Evolutionary conservation across 1,140 invertebrate genomes (phyloP).

Genomic region (Sitophilus oryzae): DNA sequence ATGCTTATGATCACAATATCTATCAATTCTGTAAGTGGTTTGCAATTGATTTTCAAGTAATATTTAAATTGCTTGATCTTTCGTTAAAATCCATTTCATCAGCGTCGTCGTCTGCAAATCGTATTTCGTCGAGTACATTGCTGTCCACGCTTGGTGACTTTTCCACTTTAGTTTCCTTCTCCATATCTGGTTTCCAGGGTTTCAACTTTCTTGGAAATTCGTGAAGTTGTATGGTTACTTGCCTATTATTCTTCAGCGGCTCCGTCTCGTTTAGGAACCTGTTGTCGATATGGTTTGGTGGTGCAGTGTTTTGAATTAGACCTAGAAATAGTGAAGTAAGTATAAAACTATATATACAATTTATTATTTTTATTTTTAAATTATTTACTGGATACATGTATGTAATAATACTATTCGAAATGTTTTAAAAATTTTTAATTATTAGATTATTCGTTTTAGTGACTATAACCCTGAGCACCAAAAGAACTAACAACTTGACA

Average conservation of each 20-base stretch:
- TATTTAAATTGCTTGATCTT: constrained; percentile 33
- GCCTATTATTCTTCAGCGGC: constrained; percentile 22
- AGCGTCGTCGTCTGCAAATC: constrained; percentile 49
- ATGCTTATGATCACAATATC: too few relatives aligned
- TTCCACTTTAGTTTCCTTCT: constrained; percentile 49
- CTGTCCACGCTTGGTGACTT: constrained; percentile 43
- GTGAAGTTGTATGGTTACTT: constrained; percentile 34
- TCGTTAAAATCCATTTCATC: constrained; percentile 28
- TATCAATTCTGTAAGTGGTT: too few relatives aligned
- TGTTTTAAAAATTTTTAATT: too few relatives aligned
- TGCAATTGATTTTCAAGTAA: constrained; percentile 40
- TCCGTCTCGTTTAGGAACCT: constrained; percentile 19
- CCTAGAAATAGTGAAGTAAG: neutral
- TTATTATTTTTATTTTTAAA: too few relatives aligned
- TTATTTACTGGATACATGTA: too few relatives aligned
- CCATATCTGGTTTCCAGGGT: constrained; percentile 30
- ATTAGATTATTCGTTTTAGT: too few relatives aligned
- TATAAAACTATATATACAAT: too few relatives aligned
- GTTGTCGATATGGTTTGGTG: constrained; percentile 19
- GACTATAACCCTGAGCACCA: too few relatives aligned
- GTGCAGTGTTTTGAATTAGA: neutral
- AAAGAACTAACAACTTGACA: too few relatives aligned
- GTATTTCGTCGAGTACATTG: constrained; percentile 47
- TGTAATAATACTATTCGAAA: too few relatives aligned
- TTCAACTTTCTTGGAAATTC: constrained; percentile 34